Evolutionary conservation across 2,888 invertebrate genomes (phyloP), one percentile per base, ranked within the genome.

Genomic region (Nebria salina): DNA sequence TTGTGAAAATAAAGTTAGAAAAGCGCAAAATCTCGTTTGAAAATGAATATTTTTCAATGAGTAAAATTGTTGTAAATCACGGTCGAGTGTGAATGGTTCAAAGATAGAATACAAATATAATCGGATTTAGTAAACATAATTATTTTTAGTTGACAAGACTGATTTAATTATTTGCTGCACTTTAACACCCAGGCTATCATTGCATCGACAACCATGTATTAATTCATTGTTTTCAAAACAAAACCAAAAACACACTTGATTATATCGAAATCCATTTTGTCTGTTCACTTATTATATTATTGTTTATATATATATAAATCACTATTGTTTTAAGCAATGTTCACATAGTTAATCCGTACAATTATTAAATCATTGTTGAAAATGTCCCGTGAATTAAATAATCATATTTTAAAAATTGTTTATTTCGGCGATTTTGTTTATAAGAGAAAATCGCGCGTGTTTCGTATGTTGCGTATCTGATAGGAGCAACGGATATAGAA

Each of bases 101-200:
- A 25, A 25, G 72, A 76, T 66, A 65, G 43, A 72, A 25, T 54
- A 70, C 75, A 79, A 11, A 70, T 70, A 26, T 70, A 70, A 75
- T 54, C 64, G 66, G 42, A 20, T 73, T 73, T 73, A n/a, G 79
- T 79, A 75, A 75, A 79, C 66, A 73, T 66, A 73, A 77, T 73
- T 72, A 77, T 78, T 78, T 73, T 41, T 73, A 73, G 73, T 73
- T 73, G 66, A 78, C 70, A 70, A 65, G 76, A 73, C 73, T 73
- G 76, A 68, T 76, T 78, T 65, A 78, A 78, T 76, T 76, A 76
- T 78, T 65, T 54, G 25, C 25, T 79, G 79, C 74, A 77, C 77
- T 77, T 77, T 77, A 72, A 72, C 77, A 77, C 77, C 72, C n/a
- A 54, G 68, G 68, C 15, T 42, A 42, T 15, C 15, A 15, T 42